Conservation (phyloP, 2,797 vertebrate genomes). For the Sebastes itinus region DNA sequence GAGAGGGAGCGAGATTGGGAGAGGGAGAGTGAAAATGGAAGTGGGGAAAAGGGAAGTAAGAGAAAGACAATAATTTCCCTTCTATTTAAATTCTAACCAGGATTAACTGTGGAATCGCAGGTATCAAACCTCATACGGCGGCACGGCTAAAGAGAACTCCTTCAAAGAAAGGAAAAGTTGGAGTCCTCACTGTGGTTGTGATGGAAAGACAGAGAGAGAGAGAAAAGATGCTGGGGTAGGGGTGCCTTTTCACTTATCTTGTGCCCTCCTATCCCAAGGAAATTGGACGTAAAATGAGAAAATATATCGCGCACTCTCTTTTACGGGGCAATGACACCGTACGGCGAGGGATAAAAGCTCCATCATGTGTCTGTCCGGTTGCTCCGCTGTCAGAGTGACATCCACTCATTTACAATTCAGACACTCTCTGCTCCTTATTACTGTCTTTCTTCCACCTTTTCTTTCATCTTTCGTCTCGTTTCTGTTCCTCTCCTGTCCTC, state of each 20-base stretch:
- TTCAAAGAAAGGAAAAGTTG: conserved; percentile 70
- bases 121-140: conserved; percentile 76
- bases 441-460: conserved; percentile 51
- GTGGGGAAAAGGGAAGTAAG: conserved; percentile 69
- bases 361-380: conserved; percentile 60
- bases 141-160: conserved; percentile 56
- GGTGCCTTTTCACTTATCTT: conserved; percentile 72
- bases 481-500: conserved; percentile 40
- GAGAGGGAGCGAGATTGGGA: conserved; percentile 55
- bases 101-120: conserved; percentile 81
- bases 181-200: conserved; percentile 31
- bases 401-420: conserved; percentile 79
- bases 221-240: conserved; percentile 26
- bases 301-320: conserved; percentile 50
- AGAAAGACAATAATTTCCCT: conserved; percentile 82
- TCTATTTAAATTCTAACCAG: conserved; percentile 82
- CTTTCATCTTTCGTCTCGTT: conserved; percentile 62
- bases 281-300: conserved; percentile 68
- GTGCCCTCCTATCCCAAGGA: conserved; percentile 44
- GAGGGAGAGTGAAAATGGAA: conserved; percentile 53
- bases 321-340: conserved; percentile 66
- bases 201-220: neutral
- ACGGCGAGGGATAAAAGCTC: conserved; percentile 72
- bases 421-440: conserved; percentile 70
- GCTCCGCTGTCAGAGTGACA: conserved; percentile 60